Base-by-base conservation (phyloP, 1,140 invertebrate genomes). In the Diachasma alloeum region DNA sequence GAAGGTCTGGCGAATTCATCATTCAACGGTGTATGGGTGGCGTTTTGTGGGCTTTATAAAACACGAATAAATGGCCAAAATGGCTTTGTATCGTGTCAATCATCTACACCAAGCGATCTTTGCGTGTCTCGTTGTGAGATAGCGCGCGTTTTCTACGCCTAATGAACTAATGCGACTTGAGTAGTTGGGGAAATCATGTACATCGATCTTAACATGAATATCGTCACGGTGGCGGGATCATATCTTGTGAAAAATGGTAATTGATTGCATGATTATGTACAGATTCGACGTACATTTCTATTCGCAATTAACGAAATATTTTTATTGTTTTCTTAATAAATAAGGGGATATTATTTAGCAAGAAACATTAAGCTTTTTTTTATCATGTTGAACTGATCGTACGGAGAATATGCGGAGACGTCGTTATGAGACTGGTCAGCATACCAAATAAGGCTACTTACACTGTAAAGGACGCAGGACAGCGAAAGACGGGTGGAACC, bases 381-480 rank as follows among this genome's bases (percentile, higher is more conserved):
- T 63, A 67, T 17, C 66, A 31, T 53, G 63, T n/a, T 37, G 13
- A 22, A 77, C 44, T 77, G 63, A 48, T 68, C 59, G 15, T 44
- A 48, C 70, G 36, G 42, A 39, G 70, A 31, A 59, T 77, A 77
- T 66, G 39, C 59, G 24, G 53, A 71, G 72, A 53, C 72, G 48
- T 77, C 46, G 72, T 72, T 79, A 68, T 37, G 59, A 48, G 71
- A 63, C 53, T 22, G 31, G 68, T 37, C 15, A 53, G 37, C 66
- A 22, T 73, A 73, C 79, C 82, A 81, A 85, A 79, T 79, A 79
- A 82, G 82, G 81, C 80, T 77, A 36, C 77, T 84, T 79, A 79
- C 79, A 77, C 80, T 77, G 42, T 46, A 11, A 48, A 59, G 71
- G 9, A 48, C 78, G 31, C 37, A 69, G 59, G 44, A 36, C 48